These are phyloP conservation scores for Adelphocoris suturalis DNA, from an alignment of 2,888 invertebrate genomes.

Conservation along the genomic window DNA sequence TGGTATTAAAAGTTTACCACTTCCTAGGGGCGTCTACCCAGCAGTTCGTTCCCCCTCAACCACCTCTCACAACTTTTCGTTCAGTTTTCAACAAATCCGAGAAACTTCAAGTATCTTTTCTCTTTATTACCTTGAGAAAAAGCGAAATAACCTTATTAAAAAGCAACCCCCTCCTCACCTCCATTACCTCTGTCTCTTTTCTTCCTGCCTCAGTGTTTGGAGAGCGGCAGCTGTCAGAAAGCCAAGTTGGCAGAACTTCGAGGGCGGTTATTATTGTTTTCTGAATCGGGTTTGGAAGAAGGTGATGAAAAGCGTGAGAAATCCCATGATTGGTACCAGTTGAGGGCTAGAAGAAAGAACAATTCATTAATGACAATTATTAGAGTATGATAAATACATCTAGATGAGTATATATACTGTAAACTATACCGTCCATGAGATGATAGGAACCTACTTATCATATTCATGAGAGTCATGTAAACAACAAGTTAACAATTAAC, in stretches of 20 bases:
- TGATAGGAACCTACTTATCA: too few relatives aligned
- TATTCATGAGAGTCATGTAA: too few relatives aligned
- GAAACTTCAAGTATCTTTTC: slow-evolving; percentile 69
- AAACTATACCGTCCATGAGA: too few relatives aligned
- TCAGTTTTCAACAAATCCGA: slow-evolving; percentile 70
- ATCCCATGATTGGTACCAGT: neutral
- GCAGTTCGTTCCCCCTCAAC: neutral
- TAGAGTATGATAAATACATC: too few relatives aligned
- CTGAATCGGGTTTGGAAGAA: slow-evolving; percentile 18
- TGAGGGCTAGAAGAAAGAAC: neutral
- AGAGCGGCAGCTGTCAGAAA: slow-evolving; percentile 65
- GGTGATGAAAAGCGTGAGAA: slow-evolving; percentile 14
- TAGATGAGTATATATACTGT: too few relatives aligned
- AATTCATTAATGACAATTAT: neutral
- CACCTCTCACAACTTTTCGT: slow-evolving; percentile 53
- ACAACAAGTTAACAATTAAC: too few relatives aligned
- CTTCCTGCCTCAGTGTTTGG: neutral
- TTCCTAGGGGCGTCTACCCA: slow-evolving; percentile 44
- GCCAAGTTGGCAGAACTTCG: slow-evolving; percentile 65
- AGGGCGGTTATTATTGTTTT: slow-evolving; percentile 49
- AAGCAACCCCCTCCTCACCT: slow-evolving; percentile 26
- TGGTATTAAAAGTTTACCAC: slow-evolving; percentile 70
- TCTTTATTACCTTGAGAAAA: slow-evolving; percentile 67
- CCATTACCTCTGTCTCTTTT: neutral
- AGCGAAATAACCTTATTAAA: slow-evolving; percentile 71